Evolutionary conservation across 2,888 invertebrate genomes (phyloP).

Genomic region (Dynastes tityus): DNA sequence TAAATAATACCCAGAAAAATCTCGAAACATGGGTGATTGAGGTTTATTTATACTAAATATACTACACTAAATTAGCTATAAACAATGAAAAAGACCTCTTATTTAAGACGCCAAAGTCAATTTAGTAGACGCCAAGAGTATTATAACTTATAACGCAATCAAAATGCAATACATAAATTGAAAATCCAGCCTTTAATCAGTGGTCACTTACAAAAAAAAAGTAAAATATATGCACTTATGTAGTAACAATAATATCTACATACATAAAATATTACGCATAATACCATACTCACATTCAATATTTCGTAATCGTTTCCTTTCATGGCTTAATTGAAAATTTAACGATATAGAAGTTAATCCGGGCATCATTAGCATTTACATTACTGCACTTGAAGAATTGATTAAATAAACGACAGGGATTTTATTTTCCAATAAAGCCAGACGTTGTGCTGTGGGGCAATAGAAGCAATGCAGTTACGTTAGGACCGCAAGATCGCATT

Average conservation of each 20-base stretch:
- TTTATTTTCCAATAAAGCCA: background rate
- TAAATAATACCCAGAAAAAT: too few relatives aligned
- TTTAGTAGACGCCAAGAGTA: too few relatives aligned
- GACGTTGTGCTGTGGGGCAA: background rate
- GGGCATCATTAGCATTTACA: slow-evolving; percentile 18
- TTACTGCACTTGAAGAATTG: slow-evolving; percentile 4
- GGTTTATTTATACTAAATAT: too few relatives aligned
- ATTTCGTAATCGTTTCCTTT: slow-evolving; percentile 19
- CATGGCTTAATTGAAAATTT: slow-evolving; percentile 17
- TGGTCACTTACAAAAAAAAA: background rate
- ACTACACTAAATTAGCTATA: too few relatives aligned
- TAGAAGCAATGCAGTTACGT: background rate
- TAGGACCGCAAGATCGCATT: slow-evolving; percentile 5
- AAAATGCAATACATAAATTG: background rate
- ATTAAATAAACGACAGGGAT: background rate
- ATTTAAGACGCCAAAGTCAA: too few relatives aligned
- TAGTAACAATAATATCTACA: background rate
- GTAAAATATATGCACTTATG: background rate
- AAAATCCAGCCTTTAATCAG: too few relatives aligned
- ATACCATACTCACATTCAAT: background rate
- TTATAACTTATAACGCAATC: slow-evolving; percentile 4
- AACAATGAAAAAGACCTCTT: too few relatives aligned
- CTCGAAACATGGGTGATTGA: too few relatives aligned
- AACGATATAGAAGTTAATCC: slow-evolving; percentile 22
- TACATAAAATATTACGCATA: background rate